Evolutionary conservation across 1,140 invertebrate species (phyloP).

Genomic region (Macrosteles quadrilineatus): DNA sequence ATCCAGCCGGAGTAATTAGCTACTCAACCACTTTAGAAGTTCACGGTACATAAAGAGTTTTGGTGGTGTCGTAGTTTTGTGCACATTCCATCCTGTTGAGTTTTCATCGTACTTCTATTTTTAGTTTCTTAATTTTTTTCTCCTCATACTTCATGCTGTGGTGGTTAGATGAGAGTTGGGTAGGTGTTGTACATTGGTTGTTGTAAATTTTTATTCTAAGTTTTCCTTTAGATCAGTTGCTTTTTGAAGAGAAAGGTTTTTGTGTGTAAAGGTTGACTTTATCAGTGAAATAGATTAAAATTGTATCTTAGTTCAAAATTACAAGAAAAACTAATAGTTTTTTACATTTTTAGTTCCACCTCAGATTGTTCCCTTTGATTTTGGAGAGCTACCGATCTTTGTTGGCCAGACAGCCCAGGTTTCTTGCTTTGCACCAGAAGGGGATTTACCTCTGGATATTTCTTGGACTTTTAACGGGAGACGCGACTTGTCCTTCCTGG

Average conservation of each 20-base stretch:
- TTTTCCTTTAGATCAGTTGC: no score
- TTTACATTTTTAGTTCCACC: slow-evolving; percentile 51
- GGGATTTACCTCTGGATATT: slow-evolving; percentile 47
- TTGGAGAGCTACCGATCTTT: slow-evolving; percentile 49
- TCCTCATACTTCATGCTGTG: slow-evolving; percentile 7
- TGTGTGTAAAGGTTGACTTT: no score
- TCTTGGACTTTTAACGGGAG: slow-evolving; percentile 43
- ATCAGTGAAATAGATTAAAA: no score
- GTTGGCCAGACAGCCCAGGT: slow-evolving; percentile 52
- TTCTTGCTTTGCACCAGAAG: slow-evolving; percentile 44
- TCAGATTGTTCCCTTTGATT: slow-evolving; percentile 53
- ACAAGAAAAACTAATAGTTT: no score
- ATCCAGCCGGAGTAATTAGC: slow-evolving; percentile 59
- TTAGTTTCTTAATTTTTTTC: neutral
- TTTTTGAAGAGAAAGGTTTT: no score
- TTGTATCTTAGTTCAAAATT: no score
- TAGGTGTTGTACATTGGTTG: no score
- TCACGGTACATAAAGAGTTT: slow-evolving; percentile 33
- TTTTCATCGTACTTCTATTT: neutral
- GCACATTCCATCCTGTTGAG: neutral
- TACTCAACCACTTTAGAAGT: slow-evolving; percentile 37
- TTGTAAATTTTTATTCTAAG: no score
- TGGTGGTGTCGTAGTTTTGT: neutral
- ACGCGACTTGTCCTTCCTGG: slow-evolving; percentile 23
- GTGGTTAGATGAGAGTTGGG: neutral